Evolutionary conservation across 2,888 invertebrate genomes (phyloP).

Genomic region (Lasioglossum vierecki): DNA sequence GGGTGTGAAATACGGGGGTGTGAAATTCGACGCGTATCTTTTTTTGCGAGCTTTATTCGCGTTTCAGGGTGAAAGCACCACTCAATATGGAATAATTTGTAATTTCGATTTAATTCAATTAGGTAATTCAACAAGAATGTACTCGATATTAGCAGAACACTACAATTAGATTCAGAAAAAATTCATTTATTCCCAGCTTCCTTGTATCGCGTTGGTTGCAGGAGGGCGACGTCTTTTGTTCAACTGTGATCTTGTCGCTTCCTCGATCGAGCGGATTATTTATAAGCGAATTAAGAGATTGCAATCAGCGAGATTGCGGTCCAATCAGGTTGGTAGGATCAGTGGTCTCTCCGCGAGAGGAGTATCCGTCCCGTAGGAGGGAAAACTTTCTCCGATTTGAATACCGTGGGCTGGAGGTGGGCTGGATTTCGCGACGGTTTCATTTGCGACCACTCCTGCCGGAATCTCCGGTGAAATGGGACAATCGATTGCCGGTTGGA

Average conservation of each 20-base stretch:
- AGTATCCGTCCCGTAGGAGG: neutral
- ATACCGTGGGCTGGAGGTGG: conserved; percentile 1
- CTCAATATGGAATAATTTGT: too few relatives aligned
- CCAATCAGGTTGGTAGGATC: neutral
- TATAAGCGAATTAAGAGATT: neutral
- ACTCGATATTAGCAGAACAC: too few relatives aligned
- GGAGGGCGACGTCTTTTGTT: neutral
- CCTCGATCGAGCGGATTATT: neutral
- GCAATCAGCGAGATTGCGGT: neutral
- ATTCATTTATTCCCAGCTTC: neutral
- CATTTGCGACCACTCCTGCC: neutral
- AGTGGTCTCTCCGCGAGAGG: neutral
- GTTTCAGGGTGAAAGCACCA: too few relatives aligned
- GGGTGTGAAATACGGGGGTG: too few relatives aligned
- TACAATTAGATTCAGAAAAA: neutral
- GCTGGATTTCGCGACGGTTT: conserved; percentile 1
- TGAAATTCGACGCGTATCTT: too few relatives aligned
- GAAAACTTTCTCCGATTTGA: neutral
- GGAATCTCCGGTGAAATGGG: conserved; percentile 15
- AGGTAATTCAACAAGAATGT: too few relatives aligned
- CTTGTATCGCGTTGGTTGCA: neutral
- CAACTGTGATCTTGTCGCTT: neutral
- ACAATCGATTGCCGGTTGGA: neutral
- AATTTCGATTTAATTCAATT: too few relatives aligned
- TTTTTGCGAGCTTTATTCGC: too few relatives aligned